phyloP scores from a whole-genome alignment of 2,113 vertebrate species.

The Siphamia tubifer region DNA sequence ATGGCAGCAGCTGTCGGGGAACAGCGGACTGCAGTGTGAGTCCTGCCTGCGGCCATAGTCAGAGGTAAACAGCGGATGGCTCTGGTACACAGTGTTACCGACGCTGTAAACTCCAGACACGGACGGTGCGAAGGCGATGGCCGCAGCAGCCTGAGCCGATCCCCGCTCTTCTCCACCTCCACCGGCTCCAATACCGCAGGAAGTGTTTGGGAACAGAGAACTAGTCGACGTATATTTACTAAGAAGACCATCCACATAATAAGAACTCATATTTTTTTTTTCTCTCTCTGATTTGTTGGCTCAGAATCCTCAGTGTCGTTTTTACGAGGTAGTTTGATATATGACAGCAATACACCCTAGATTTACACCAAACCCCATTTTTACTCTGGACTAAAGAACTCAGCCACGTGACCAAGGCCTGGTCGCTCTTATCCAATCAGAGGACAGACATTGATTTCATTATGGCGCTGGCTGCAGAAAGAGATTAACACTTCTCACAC shows the following conservation, averaged over 20 bases:
- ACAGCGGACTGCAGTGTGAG: slow-evolving; percentile 85
- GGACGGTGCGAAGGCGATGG: slow-evolving; percentile 79
- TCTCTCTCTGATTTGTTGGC: slow-evolving; percentile 93
- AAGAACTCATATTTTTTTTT: slow-evolving; percentile 96
- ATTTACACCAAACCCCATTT: slow-evolving; percentile 98
- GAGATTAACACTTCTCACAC: slow-evolving; percentile 55
- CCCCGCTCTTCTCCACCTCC: slow-evolving; percentile 84
- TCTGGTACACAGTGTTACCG: slow-evolving; percentile 85
- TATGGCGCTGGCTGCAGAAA: slow-evolving; percentile 49
- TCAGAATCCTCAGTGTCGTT: slow-evolving; percentile 94
- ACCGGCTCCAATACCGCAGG: slow-evolving; percentile 86
- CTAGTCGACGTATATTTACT: slow-evolving; percentile 90
- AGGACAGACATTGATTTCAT: slow-evolving; percentile 79
- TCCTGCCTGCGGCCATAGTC: slow-evolving; percentile 85
- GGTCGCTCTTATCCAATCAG: slow-evolving; percentile 85
- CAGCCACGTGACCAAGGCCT: slow-evolving; percentile 87
- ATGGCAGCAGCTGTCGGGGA: slow-evolving; percentile 88
- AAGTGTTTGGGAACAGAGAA: slow-evolving; percentile 89
- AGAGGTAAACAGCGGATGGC: slow-evolving; percentile 79
- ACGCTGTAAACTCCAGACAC: slow-evolving; percentile 89
- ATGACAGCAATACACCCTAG: slow-evolving; percentile 97
- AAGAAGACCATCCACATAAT: slow-evolving; percentile 96
- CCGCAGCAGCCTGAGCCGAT: slow-evolving; percentile 83
- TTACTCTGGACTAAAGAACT: slow-evolving; percentile 85
- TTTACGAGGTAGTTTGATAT: slow-evolving; percentile 98